These are phyloP conservation scores for Lamproptera curius DNA, from an alignment of 2,888 invertebrate species.

Conservation along the genomic window DNA sequence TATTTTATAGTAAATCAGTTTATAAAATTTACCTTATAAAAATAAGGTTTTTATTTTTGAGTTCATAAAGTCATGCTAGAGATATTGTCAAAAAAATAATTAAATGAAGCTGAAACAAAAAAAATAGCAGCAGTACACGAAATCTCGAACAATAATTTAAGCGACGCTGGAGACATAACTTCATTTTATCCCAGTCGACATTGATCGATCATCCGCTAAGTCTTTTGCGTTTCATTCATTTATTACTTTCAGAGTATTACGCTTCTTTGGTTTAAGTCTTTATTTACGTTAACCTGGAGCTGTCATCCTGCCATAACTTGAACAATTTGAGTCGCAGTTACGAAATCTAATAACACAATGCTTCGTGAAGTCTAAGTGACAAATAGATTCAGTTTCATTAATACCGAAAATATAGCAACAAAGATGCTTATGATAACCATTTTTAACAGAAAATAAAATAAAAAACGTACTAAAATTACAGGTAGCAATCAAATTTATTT, in stretches of 20 bases:
- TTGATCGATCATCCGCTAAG: slow-evolving; percentile 53
- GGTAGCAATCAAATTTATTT: neutral
- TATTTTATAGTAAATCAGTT: too few species aligned
- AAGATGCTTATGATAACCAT: too few species aligned
- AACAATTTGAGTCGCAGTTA: neutral
- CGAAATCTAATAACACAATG: neutral
- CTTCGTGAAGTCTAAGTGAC: neutral
- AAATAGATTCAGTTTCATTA: too few species aligned
- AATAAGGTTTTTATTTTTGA: too few species aligned
- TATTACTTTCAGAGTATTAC: slow-evolving; percentile 37
- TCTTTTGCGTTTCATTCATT: slow-evolving; percentile 52
- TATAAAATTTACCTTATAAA: too few species aligned
- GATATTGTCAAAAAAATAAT: too few species aligned
- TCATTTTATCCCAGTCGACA: slow-evolving; percentile 31
- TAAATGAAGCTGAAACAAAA: too few species aligned
- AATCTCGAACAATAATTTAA: slow-evolving; percentile 18
- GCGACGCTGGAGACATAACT: slow-evolving; percentile 15
- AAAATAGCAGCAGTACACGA: neutral
- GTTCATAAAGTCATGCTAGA: too few species aligned
- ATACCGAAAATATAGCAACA: too few species aligned
- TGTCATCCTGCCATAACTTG: slow-evolving; percentile 3
- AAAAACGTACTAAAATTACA: too few species aligned
- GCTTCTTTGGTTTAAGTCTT: slow-evolving; percentile 15
- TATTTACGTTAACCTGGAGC: slow-evolving; percentile 14
- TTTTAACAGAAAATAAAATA: too few species aligned